Base-by-base conservation (phyloP, 2,888 invertebrate species). In the Gryllus longicercus region DNA sequence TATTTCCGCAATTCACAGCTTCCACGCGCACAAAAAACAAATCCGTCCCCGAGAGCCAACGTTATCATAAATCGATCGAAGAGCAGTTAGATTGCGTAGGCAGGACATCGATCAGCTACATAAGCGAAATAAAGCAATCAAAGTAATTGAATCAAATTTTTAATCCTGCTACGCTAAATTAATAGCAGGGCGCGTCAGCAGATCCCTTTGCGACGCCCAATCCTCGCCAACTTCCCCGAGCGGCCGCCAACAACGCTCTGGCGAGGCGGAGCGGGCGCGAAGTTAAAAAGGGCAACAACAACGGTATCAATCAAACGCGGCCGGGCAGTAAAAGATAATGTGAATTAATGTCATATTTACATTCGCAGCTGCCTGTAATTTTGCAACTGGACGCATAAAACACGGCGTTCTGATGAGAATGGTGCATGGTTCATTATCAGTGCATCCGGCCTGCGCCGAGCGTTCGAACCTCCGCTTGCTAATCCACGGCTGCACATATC, bases 311-410 rank as follows among this genome's bases (percentile, higher is more conserved):
- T 63, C 63, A 63, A 63, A 63, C 63, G 63, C 63, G 14, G 16
- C 63, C 14, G 14, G 63, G 16, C 63, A 63, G 63, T 63, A 63
- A 63, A 63, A 63, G 63, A 63, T 63, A 63, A 63, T 63, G 63
- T 63, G 63, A 63, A 63, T 63, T 63, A 63, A 63, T 63, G 63
- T 63, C 63, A 63, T 63, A 63, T 63, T 63, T 63, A n/a, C 63
- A 63, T 63, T 63, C 63, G 63, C 63, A 63, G 14, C 63, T 63
- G 63, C 63, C 63, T 63, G 63, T 63, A 63, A 63, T 63, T 63
- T 63, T 63, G 63, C 63, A 63, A 63, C 63, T 63, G 63, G 63
- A n/a, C 14, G 63, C 63, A 63, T 63, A 63, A 63, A 63, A 63
- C 63, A 63, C 63, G 63, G n/a, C 63, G 63, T 63, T 63, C 63